Evolutionary conservation across 1,140 invertebrate species (phyloP).

Genomic region (Drosophila ercepeae): DNA sequence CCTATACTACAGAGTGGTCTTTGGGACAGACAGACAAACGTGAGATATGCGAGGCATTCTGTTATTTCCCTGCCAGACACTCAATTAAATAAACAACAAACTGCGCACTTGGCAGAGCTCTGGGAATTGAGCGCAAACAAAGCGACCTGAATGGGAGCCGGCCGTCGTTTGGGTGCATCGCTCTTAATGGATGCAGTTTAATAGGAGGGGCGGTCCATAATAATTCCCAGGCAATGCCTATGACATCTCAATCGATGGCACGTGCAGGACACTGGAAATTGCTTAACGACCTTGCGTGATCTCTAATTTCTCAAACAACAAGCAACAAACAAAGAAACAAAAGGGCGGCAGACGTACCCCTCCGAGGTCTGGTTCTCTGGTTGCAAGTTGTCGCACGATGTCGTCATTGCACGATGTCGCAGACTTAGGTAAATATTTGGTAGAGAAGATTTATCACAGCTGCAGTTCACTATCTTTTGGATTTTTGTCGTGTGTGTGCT

Average conservation of each 20-base stretch:
- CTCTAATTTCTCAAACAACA: neutral
- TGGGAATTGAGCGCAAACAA: slow-evolving; percentile 52
- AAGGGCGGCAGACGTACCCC: slow-evolving; percentile 22
- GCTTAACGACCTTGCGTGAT: neutral
- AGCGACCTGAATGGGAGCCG: slow-evolving; percentile 18
- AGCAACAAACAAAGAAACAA: too few relatives aligned
- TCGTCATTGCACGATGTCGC: slow-evolving; percentile 35
- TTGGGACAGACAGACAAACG: slow-evolving; percentile 14
- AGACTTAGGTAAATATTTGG: slow-evolving; percentile 25
- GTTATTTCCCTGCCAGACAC: slow-evolving; percentile 46
- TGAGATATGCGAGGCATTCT: slow-evolving; percentile 44
- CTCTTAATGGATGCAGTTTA: slow-evolving; percentile 40
- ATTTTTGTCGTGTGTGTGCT: slow-evolving; percentile 45
- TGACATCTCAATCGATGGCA: slow-evolving; percentile 31
- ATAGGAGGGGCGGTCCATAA: neutral
- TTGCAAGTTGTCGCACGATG: slow-evolving; percentile 18
- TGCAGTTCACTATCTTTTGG: slow-evolving; percentile 45
- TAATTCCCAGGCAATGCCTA: slow-evolving; percentile 5
- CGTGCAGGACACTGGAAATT: slow-evolving; percentile 40
- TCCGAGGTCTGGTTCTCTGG: slow-evolving; percentile 15
- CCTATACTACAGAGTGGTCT: slow-evolving; percentile 2
- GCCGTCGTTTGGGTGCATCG: slow-evolving; percentile 5
- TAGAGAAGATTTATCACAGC: slow-evolving; percentile 55
- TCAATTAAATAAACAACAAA: slow-evolving; percentile 64
- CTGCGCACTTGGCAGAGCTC: slow-evolving; percentile 76